These are phyloP conservation scores for Ecdyonurus torrentis DNA, from an alignment of 2,888 invertebrate species.

Conservation along the genomic window DNA sequence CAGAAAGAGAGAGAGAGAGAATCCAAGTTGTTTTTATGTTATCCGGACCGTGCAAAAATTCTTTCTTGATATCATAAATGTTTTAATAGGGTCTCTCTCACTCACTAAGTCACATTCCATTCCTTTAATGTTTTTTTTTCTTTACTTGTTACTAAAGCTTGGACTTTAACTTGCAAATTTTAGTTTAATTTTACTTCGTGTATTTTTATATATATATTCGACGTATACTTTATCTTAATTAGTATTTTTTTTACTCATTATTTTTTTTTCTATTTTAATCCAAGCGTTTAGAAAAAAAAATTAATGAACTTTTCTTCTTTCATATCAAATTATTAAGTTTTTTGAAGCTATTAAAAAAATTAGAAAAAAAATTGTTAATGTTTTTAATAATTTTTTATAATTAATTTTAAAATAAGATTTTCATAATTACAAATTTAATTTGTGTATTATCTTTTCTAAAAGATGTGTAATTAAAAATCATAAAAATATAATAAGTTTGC, in stretches of 20 bases:
- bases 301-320: not conserved
- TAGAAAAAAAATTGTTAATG: not conserved
- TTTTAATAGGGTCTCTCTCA: not conserved
- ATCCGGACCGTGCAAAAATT: not conserved
- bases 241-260: not conserved
- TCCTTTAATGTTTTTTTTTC: not conserved
- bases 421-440: too few relatives aligned
- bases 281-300: not conserved
- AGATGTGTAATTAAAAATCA: too few relatives aligned
- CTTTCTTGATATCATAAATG: not conserved
- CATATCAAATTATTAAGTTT: not conserved
- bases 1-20: too few relatives aligned
- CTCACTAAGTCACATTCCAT: not conserved
- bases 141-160: not conserved
- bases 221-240: not conserved
- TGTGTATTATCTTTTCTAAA: too few relatives aligned
- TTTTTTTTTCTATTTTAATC: not conserved
- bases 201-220: not conserved
- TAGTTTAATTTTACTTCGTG: not conserved
- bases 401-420: too few relatives aligned
- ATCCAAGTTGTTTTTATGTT: not conserved
- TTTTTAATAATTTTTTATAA: not conserved
- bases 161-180: not conserved
- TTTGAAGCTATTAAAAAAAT: not conserved
- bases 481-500: too few relatives aligned